These are phyloP conservation scores for Tineola bisselliella DNA, from an alignment of 2,888 invertebrate species.

Conservation along the genomic window DNA sequence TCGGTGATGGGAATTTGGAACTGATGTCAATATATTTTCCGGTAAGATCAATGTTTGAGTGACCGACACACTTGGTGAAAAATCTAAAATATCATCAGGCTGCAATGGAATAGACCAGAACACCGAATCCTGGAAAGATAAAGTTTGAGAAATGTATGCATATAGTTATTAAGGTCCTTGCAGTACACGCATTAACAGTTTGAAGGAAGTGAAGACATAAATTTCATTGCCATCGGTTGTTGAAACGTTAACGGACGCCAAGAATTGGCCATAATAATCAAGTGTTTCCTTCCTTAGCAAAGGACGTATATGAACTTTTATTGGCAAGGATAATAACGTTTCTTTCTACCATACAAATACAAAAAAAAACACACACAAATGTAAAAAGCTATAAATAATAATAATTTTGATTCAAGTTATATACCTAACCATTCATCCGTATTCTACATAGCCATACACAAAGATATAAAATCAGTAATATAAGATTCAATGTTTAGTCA, in stretches of 20 bases:
- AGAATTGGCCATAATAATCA: slow-evolving; percentile 4
- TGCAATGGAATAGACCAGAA: slow-evolving; percentile 37
- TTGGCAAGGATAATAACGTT: too few relatives aligned
- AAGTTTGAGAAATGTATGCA: background rate
- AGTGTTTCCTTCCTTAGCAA: background rate
- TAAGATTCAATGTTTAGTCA: background rate
- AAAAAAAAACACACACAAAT: too few relatives aligned
- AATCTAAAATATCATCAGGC: slow-evolving; percentile 39
- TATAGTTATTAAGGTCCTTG: background rate
- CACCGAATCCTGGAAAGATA: slow-evolving; percentile 36
- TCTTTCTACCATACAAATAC: too few relatives aligned
- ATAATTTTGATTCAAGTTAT: too few relatives aligned
- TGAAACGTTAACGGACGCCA: background rate
- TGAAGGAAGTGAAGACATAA: background rate
- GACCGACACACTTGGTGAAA: slow-evolving; percentile 39
- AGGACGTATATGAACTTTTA: too few relatives aligned
- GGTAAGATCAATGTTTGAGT: slow-evolving; percentile 7
- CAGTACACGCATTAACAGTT: background rate
- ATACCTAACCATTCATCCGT: too few relatives aligned
- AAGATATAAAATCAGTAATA: background rate
- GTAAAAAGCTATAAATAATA: too few relatives aligned
- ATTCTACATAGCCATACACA: too few relatives aligned
- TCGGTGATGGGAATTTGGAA: background rate
- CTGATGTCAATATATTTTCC: background rate
- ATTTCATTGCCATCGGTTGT: background rate